A percentile compares a stretch with the other conserved stretches of the same genome.
Evolutionary conservation across 2,113 vertebrate species (phyloP).

Genomic region (Chelonoidis abingdonii): DNA sequence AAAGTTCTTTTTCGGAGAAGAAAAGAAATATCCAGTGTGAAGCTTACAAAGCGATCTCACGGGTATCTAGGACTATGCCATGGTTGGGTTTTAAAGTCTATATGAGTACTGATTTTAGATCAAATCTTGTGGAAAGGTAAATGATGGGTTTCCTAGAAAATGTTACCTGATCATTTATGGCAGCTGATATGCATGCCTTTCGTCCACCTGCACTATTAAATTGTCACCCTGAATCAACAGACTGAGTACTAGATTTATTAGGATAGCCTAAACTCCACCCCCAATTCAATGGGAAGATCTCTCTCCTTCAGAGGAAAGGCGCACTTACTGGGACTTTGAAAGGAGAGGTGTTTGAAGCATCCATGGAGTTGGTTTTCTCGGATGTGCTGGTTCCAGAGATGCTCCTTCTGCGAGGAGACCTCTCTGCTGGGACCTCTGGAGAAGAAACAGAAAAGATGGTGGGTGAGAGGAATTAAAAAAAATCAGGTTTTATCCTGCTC

Average conservation of each 20-base stretch:
- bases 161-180: neutral
- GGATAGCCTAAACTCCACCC: neutral
- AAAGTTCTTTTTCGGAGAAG: neutral
- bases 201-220: neutral
- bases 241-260: neutral
- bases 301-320: conserved; percentile 4
- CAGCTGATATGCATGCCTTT: neutral
- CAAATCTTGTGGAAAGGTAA: neutral
- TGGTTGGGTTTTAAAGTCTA: neutral
- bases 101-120: conserved; percentile 9
- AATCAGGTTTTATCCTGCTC: neutral
- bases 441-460: conserved; percentile 45
- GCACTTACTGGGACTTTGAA: conserved; percentile 96
- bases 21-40: neutral
- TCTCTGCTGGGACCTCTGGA: conserved; percentile 91
- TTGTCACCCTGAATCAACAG: neutral
- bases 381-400: conserved; percentile 93
- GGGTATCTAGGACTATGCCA: neutral
- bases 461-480: conserved; percentile 33
- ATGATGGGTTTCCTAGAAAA: neutral
- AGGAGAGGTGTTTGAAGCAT: conserved; percentile 90
- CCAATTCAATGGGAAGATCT: neutral
- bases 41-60: neutral
- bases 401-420: conserved; percentile 94
- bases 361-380: conserved; percentile 89